These are phyloP conservation scores for Eolophus roseicapilla DNA, from an alignment of 2,113 vertebrate genomes.

Conservation along the genomic window DNA sequence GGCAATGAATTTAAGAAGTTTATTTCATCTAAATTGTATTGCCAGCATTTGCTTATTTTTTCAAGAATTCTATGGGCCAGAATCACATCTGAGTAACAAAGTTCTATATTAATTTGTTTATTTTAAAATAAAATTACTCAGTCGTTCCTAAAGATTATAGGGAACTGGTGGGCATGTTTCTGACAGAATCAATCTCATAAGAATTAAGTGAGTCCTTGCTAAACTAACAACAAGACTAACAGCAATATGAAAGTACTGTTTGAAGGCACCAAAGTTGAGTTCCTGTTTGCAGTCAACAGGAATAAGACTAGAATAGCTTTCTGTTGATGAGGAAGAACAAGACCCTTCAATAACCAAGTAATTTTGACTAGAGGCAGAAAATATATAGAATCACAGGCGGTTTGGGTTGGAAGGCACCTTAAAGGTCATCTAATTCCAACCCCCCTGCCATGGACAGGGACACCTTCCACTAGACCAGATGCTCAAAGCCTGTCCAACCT, in stretches of 20 bases:
- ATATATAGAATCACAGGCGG: background rate
- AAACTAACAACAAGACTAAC: background rate
- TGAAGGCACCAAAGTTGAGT: background rate
- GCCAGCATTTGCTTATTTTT: background rate
- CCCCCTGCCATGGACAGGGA: background rate
- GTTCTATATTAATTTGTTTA: background rate
- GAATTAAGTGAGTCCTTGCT: background rate
- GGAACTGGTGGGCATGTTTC: background rate
- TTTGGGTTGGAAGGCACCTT: background rate
- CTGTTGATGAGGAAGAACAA: background rate
- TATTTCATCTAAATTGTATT: background rate
- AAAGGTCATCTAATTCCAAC: background rate
- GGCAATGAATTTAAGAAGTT: background rate
- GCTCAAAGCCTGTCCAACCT: background rate
- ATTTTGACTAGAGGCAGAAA: background rate
- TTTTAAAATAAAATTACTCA: background rate
- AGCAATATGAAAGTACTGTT: background rate
- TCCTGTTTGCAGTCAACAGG: background rate
- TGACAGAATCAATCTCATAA: background rate
- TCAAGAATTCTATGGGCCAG: background rate
- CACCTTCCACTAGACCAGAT: background rate
- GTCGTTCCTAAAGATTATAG: background rate
- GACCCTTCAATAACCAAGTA: background rate
- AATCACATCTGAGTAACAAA: background rate
- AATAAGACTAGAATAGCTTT: background rate